Percentiles rank a stretch among this genome's conserved stretches.
These are phyloP conservation scores for Accipiter cooperii DNA, from an alignment of 2,113 vertebrate genomes.

Conservation along the genomic window DNA sequence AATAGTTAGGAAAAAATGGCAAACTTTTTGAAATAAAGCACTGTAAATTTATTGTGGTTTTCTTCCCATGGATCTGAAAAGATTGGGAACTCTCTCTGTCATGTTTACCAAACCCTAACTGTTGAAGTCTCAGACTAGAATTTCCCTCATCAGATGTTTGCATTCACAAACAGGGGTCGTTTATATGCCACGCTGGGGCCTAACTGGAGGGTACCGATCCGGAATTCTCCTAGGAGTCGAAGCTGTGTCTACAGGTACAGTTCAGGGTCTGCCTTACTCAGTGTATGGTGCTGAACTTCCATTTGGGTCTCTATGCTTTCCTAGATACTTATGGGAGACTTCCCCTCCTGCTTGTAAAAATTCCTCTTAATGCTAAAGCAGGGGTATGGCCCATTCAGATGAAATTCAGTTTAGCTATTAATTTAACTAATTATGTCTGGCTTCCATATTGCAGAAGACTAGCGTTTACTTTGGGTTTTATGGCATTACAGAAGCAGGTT, in stretches of 20 bases:
- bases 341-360: neutral
- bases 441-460: neutral
- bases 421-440: neutral
- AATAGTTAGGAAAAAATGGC: neutral
- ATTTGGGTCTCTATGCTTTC: neutral
- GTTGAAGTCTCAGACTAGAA: neutral
- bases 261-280: constrained; percentile 18
- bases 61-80: neutral
- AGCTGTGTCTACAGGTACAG: constrained; percentile 92
- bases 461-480: neutral
- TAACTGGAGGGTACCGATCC: constrained; percentile 90
- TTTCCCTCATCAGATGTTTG: constrained; percentile 46
- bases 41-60: neutral
- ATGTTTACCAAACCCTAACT: neutral
- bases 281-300: neutral
- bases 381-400: neutral
- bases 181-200: constrained; percentile 94
- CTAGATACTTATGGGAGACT: neutral
- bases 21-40: neutral
- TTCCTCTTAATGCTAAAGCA: neutral
- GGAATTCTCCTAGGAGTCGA: constrained; percentile 86
- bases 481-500: neutral
- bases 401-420: neutral
- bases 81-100: neutral
- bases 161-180: constrained; percentile 86